Conservation (phyloP, 1,140 invertebrate genomes). For the Spodoptera frugiperda region DNA sequence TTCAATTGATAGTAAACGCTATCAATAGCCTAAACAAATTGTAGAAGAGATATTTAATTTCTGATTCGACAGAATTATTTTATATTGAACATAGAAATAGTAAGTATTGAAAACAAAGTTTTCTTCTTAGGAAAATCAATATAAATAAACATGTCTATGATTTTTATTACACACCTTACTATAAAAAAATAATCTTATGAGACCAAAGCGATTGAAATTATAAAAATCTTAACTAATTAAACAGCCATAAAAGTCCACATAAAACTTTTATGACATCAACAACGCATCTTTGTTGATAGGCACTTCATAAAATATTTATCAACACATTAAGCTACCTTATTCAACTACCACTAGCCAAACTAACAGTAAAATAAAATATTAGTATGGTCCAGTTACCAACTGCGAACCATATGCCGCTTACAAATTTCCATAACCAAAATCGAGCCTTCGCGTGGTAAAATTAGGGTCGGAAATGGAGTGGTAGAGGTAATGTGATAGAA, state of each 20-base stretch:
- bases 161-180: not conserved
- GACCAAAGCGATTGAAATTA: too few species aligned
- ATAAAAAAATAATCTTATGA: not conserved
- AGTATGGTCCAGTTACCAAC: slow-evolving; percentile 25
- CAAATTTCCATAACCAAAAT: slow-evolving; percentile 5
- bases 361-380: slow-evolving; percentile 40
- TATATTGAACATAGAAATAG: not conserved
- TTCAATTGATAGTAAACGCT: slow-evolving; percentile 49
- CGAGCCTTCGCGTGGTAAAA: slow-evolving; percentile 4
- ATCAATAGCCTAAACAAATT: slow-evolving; percentile 69
- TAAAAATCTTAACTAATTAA: not conserved
- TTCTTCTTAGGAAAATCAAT: not conserved
- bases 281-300: not conserved
- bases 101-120: slow-evolving; percentile 6
- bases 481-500: not conserved
- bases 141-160: not conserved
- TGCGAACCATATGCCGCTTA: slow-evolving; percentile 2
- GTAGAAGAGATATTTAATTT: not conserved
- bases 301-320: not conserved
- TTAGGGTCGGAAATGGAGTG: slow-evolving; percentile 17
- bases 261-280: not conserved
- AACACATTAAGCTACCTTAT: not conserved
- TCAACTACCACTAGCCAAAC: slow-evolving; percentile 1
- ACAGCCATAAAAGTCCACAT: not conserved
- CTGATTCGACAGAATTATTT: not conserved